A percentile compares a stretch with the other conserved stretches of the same genome.
Conservation (phyloP, 2,888 invertebrate genomes). For the Crepidodera aurea region DNA sequence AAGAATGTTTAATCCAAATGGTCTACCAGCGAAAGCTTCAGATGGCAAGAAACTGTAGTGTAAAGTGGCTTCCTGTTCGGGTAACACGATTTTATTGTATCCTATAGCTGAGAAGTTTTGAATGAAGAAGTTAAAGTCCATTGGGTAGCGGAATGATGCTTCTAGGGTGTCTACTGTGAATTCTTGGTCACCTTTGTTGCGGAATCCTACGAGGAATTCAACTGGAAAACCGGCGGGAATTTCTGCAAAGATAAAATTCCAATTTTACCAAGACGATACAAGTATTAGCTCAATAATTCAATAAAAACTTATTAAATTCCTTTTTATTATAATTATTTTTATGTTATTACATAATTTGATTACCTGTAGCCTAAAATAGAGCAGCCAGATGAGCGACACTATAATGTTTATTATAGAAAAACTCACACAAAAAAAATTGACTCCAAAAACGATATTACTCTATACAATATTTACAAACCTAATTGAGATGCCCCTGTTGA, state of each 20-base stretch:
- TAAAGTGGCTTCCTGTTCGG: constrained; percentile 92
- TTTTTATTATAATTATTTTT: no score
- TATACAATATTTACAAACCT: no score
- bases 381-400: no score
- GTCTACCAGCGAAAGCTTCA: constrained; percentile 96
- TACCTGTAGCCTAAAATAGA: no score
- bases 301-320: no score
- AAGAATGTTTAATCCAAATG: constrained; percentile 94
- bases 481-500: constrained; percentile 70
- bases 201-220: constrained; percentile 95
- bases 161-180: constrained; percentile 93
- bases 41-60: constrained; percentile 95
- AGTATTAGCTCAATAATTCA: no score
- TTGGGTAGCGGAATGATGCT: constrained; percentile 97
- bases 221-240: constrained; percentile 91
- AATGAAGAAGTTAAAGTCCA: constrained; percentile 98
- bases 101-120: constrained; percentile 96
- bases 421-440: no score
- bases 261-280: background rate
- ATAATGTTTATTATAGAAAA: no score
- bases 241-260: constrained; percentile 68
- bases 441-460: no score
- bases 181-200: constrained; percentile 91
- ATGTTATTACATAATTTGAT: no score
- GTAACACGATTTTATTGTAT: constrained; percentile 87